Percentiles rank a stretch among this genome's conserved stretches.
Evolutionary conservation across 2,888 invertebrate genomes (phyloP).

Genomic region (Caenorhabditis sp.): DNA sequence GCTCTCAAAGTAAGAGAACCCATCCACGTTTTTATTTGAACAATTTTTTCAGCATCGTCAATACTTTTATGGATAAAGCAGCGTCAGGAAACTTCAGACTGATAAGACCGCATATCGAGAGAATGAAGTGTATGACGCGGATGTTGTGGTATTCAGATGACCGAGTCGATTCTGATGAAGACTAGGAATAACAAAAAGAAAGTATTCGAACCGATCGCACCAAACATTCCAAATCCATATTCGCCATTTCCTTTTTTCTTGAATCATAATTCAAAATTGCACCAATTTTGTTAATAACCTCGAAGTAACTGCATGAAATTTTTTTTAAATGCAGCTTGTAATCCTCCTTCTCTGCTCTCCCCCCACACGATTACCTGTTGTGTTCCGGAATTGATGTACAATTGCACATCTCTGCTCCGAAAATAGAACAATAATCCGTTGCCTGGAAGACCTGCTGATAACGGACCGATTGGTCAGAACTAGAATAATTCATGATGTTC

Average conservation of each 20-base stretch:
- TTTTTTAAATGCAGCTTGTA: too few relatives aligned
- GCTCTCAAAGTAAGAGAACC: slow-evolving; percentile 27
- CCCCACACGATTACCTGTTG: slow-evolving; percentile 36
- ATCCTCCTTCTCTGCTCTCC: slow-evolving; percentile 29
- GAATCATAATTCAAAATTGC: not conserved
- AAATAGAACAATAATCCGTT: slow-evolving; percentile 49
- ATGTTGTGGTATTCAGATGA: slow-evolving; percentile 14
- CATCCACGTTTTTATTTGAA: too few relatives aligned
- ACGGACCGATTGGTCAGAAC: slow-evolving; percentile 27
- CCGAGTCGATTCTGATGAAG: not conserved
- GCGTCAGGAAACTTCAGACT: not conserved
- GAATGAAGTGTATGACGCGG: not conserved
- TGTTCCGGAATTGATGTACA: slow-evolving; percentile 34
- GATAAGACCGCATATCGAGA: not conserved
- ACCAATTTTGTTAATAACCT: too few relatives aligned
- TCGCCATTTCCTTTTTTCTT: too few relatives aligned
- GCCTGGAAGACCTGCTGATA: slow-evolving; percentile 14
- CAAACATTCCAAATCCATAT: too few relatives aligned
- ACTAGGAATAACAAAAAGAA: not conserved
- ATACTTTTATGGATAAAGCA: not conserved
- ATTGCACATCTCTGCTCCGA: slow-evolving; percentile 26
- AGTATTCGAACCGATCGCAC: too few relatives aligned
- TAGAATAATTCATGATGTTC: not conserved
- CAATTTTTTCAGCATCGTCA: not conserved
- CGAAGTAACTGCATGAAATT: not conserved